Evolutionary conservation across 2,113 vertebrate species (phyloP).

Genomic region (Xyrauchen texanus): DNA sequence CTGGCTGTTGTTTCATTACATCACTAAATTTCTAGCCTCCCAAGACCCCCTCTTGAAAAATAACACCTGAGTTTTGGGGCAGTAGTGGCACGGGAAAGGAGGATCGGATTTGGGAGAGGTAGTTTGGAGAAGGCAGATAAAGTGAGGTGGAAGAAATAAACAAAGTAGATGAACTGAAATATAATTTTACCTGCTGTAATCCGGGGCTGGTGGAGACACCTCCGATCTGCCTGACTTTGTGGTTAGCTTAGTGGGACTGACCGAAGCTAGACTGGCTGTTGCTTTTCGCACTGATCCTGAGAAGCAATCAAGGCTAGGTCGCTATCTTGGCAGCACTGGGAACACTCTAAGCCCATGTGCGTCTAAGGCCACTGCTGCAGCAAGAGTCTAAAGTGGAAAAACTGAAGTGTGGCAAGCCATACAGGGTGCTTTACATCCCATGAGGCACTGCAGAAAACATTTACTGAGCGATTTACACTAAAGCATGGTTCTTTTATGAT

Average conservation of each 20-base stretch:
- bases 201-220: slow-evolving; percentile 79
- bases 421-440: slow-evolving; percentile 67
- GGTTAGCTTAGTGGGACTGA: slow-evolving; percentile 66
- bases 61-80: slow-evolving; percentile 83
- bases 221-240: slow-evolving; percentile 76
- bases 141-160: slow-evolving; percentile 68
- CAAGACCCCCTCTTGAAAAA: slow-evolving; percentile 77
- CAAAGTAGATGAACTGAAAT: slow-evolving; percentile 81
- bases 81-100: slow-evolving; percentile 51
- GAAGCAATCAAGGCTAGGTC: slow-evolving; percentile 69
- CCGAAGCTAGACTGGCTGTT: slow-evolving; percentile 18
- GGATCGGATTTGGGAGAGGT: slow-evolving; percentile 49
- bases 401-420: slow-evolving; percentile 74
- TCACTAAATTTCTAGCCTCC: slow-evolving; percentile 64
- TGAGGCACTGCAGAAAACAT: slow-evolving; percentile 47
- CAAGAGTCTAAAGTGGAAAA: slow-evolving; percentile 67
- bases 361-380: slow-evolving; percentile 60
- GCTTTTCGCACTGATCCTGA: slow-evolving; percentile 72
- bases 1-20: slow-evolving; percentile 76
- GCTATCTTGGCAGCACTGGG: slow-evolving; percentile 72
- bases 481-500: too few species aligned
- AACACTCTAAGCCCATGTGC: slow-evolving; percentile 55
- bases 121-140: slow-evolving; percentile 68
- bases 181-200: slow-evolving; percentile 82
- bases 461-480: background rate